Base-by-base conservation (phyloP, 2,797 vertebrate species). In the Tiaroga cobitis region DNA sequence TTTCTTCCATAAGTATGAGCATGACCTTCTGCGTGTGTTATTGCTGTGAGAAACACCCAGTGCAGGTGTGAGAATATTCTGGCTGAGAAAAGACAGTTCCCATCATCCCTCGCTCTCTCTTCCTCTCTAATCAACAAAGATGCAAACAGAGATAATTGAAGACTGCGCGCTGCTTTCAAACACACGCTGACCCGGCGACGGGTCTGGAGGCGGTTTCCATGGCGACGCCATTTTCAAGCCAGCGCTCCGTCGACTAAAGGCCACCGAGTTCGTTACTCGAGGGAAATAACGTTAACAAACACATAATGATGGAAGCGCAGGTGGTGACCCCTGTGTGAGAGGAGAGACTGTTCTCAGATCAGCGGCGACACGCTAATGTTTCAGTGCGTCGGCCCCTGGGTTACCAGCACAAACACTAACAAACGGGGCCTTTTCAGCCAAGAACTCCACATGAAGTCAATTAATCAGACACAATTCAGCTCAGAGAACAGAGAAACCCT, bases 141-240 rank as follows among this genome's bases (percentile, higher is more conserved):
- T 70, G 74, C 78, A 88, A 87, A 75, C 77, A 80, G 85, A 86
- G 80, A 87, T 81, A 89, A 89, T 81, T 87, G 81, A 88, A 82
- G 77, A 26, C 39, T 15, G 37, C 49, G 34, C 63, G 74, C 41
- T 24, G 70, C 61, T 76, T 77, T 80, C 76, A 85, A 85, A 69
- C 82, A 78, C 75, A 68, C 29, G 63, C 85, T 82, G 78, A 82
- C 73, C 68, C 41, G 1, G 63, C 29, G 15, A 86, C 41, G 32
- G 19, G 56, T n/a, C 82, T 13, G 39, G 78, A 81, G 76, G 70
- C 81, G 32, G 88, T 89, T 87, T 49, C 89, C 90, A 87, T 87
- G 87, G 78, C 65, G 72, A 89, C 63, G 24, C 2, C 2, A 37
- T 70, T 43, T 54, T 67, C 69, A 78, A 85, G 79, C 73, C 75